Evolutionary conservation across 1,140 invertebrate species (phyloP).

Genomic region (Magallana ariakensis): DNA sequence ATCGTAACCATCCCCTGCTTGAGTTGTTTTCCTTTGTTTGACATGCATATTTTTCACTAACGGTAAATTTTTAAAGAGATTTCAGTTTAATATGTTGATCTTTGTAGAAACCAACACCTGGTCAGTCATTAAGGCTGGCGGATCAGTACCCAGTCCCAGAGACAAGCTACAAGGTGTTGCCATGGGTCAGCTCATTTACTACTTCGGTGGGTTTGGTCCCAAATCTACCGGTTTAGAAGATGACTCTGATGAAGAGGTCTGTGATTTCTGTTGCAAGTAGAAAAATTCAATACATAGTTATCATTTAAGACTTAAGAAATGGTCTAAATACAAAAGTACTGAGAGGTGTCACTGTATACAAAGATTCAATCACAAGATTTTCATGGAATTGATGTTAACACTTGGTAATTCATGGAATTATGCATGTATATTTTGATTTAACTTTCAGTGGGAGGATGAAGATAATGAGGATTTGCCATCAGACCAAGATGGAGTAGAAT

Average conservation of each 20-base stretch:
- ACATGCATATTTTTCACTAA: too few relatives aligned
- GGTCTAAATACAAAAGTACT: too few relatives aligned
- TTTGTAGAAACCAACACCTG: constrained; percentile 71
- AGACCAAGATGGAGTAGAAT: constrained; percentile 74
- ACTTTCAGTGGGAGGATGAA: constrained; percentile 66
- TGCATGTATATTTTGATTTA: too few relatives aligned
- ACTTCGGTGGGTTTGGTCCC: constrained; percentile 79
- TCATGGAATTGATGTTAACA: too few relatives aligned
- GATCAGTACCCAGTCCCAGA: constrained; percentile 69
- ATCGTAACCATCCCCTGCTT: too few relatives aligned
- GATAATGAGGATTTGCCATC: constrained; percentile 69
- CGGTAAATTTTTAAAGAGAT: neutral
- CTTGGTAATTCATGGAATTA: too few relatives aligned
- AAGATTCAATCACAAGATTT: too few relatives aligned
- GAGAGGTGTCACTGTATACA: too few relatives aligned
- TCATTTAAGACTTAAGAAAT: too few relatives aligned
- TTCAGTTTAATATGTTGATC: too few relatives aligned
- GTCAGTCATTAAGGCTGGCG: constrained; percentile 65
- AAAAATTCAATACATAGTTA: too few relatives aligned
- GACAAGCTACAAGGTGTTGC: constrained; percentile 75
- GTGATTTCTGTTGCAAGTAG: neutral
- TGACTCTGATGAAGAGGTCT: constrained; percentile 59
- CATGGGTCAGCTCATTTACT: constrained; percentile 74
- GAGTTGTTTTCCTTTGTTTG: too few relatives aligned
- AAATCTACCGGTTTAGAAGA: constrained; percentile 63